Percentiles rank a stretch among this genome's conserved stretches.
These are phyloP conservation scores for Coracias cyanogaster DNA, from an alignment of 2,797 vertebrate species.

Conservation along the genomic window DNA sequence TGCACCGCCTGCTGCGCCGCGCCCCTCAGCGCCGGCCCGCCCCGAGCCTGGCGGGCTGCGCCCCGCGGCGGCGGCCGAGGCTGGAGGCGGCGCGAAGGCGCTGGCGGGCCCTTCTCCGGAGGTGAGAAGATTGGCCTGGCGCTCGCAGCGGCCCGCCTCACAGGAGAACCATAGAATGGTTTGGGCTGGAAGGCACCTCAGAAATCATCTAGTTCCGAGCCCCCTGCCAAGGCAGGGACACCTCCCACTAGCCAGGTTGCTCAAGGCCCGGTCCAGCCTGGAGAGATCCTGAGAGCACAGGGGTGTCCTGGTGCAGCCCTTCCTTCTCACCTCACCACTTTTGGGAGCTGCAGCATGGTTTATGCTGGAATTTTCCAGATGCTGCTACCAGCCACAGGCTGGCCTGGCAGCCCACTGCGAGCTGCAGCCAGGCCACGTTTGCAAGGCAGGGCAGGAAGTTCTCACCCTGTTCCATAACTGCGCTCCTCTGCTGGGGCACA, in stretches of 20 bases:
- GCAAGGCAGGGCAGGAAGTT: fast-evolving
- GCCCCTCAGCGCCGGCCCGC: not conserved
- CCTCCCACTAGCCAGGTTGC: too few relatives aligned
- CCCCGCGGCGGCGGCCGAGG: too few relatives aligned
- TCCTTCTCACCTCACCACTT: not conserved
- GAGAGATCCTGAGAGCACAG: not conserved
- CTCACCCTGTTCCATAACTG: fast-evolving
- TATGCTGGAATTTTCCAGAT: not conserved
- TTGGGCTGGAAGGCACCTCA: too few relatives aligned
- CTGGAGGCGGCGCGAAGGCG: too few relatives aligned
- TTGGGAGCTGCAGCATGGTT: not conserved
- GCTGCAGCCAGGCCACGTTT: not conserved
- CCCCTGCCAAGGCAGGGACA: too few relatives aligned
- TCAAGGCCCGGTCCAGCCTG: too few relatives aligned
- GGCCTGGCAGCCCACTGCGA: too few relatives aligned
- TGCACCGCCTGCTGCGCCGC: not conserved
- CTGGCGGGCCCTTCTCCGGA: too few relatives aligned
- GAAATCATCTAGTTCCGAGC: too few relatives aligned
- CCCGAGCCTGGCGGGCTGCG: not conserved
- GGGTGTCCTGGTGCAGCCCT: not conserved
- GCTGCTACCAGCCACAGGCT: not conserved
- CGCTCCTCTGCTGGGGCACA: fast-evolving
- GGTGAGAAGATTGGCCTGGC: too few relatives aligned
- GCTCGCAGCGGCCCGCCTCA: fast-evolving
- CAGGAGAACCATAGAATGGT: not conserved